Conservation (phyloP, 2,797 vertebrate genomes). For the Centroberyx gerrardi region DNA sequence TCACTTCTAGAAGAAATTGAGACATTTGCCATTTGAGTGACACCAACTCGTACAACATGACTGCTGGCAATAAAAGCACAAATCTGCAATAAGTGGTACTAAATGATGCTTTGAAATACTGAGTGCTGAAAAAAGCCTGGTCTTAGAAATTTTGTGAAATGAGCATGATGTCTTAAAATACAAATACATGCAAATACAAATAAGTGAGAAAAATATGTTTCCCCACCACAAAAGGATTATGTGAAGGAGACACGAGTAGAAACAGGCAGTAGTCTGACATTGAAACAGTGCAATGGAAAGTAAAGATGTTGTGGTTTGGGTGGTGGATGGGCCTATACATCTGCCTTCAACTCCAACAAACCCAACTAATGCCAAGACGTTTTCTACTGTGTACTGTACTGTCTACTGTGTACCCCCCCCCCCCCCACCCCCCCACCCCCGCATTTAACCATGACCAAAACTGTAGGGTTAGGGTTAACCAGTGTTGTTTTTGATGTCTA, state of each 20-base stretch:
- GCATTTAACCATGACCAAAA: constrained; percentile 51
- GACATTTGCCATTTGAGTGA: constrained; percentile 43
- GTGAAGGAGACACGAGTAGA: no score
- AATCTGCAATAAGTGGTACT: constrained; percentile 29
- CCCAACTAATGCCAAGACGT: constrained; percentile 39
- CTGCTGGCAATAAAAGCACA: constrained; percentile 25
- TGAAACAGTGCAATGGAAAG: no score
- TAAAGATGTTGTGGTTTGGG: no score
- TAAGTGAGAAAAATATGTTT: constrained; percentile 1
- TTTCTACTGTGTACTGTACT: constrained; percentile 41
- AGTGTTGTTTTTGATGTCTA: constrained; percentile 38
- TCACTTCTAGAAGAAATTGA: constrained; percentile 47
- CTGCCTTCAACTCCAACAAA: no score
- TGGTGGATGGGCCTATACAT: no score
- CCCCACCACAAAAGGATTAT: no score
- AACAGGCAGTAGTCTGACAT: no score
- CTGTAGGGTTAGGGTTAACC: constrained; percentile 37
- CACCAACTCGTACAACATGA: constrained; percentile 27
- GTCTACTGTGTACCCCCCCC: no score
- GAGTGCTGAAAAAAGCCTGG: neutral
- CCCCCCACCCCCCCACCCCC: no score
- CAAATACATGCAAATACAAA: neutral
- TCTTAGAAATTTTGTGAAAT: constrained; percentile 31
- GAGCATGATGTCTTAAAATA: neutral
- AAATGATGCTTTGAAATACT: constrained; percentile 45